These are phyloP conservation scores for Drosophila lini DNA, from an alignment of 1,140 invertebrate genomes.

Conservation along the genomic window DNA sequence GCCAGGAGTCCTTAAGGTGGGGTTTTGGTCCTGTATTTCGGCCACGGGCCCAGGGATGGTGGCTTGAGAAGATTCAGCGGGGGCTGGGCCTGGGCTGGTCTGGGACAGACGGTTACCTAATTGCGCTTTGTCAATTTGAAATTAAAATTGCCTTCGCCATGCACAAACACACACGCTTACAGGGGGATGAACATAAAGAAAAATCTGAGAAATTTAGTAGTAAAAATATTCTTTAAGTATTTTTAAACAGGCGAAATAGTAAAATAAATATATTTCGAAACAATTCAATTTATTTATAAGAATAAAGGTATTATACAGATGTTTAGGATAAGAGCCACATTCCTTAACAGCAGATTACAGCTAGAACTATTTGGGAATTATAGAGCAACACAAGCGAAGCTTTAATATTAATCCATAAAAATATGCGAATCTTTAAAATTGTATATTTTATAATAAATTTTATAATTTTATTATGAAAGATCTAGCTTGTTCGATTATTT, in stretches of 20 bases:
- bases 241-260: too few species aligned
- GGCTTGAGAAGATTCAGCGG: neutral
- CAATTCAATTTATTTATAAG: neutral
- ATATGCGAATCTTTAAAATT: neutral
- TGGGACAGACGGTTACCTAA: slow-evolving; percentile 56
- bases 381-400: neutral
- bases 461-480: neutral
- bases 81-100: neutral
- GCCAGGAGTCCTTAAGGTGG: slow-evolving; percentile 33
- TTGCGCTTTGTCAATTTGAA: slow-evolving; percentile 79
- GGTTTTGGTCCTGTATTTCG: slow-evolving; percentile 11
- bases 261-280: neutral
- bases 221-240: too few species aligned
- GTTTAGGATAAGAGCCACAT: neutral
- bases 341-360: neutral
- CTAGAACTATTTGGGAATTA: neutral
- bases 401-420: too few species aligned
- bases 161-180: slow-evolving; percentile 19
- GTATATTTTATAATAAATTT: neutral
- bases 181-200: neutral
- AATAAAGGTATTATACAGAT: neutral
- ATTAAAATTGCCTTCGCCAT: slow-evolving; percentile 67
- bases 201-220: neutral
- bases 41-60: neutral
- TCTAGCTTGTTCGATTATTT: neutral